Conservation (phyloP, 2,113 vertebrate species). For the Clinocottus analis region DNA sequence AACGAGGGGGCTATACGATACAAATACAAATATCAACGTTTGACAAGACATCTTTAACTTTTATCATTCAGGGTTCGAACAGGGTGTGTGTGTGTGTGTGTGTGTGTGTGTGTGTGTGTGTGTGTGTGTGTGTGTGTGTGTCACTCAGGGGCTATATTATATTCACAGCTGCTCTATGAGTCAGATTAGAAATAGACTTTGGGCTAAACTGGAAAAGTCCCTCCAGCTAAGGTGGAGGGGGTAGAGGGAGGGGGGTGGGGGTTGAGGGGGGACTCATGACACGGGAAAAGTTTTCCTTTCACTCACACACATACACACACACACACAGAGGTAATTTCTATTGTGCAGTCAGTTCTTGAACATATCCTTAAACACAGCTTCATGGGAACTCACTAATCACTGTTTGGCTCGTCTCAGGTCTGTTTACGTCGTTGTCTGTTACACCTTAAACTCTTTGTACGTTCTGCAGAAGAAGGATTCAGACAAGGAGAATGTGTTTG, state of each 20-base stretch:
- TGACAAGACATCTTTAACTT: not conserved
- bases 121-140: constrained; percentile 22
- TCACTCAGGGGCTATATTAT: constrained; percentile 32
- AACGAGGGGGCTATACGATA: not conserved
- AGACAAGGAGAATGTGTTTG: not conserved
- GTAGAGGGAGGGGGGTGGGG: too few relatives aligned
- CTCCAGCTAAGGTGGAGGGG: too few relatives aligned
- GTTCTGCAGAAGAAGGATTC: not conserved
- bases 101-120: constrained; percentile 25
- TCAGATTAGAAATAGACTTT: constrained; percentile 70
- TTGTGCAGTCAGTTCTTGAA: constrained; percentile 24
- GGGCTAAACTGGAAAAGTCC: constrained; percentile 61
- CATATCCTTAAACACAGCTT: constrained; percentile 4
- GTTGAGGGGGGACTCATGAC: constrained; percentile 14
- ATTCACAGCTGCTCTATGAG: constrained; percentile 57
- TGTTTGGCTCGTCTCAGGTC: constrained; percentile 7
- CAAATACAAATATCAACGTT: not conserved
- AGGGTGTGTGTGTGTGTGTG: constrained; percentile 19
- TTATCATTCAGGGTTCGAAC: not conserved
- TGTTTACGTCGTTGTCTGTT: not conserved
- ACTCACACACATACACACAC: not conserved
- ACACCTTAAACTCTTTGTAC: not conserved
- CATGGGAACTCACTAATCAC: constrained; percentile 20
- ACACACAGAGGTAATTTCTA: constrained; percentile 35
- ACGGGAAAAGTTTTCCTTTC: constrained; percentile 13